phyloP scores from a whole-genome alignment of 2,113 vertebrate genomes.

The Echinops telfairi region DNA sequence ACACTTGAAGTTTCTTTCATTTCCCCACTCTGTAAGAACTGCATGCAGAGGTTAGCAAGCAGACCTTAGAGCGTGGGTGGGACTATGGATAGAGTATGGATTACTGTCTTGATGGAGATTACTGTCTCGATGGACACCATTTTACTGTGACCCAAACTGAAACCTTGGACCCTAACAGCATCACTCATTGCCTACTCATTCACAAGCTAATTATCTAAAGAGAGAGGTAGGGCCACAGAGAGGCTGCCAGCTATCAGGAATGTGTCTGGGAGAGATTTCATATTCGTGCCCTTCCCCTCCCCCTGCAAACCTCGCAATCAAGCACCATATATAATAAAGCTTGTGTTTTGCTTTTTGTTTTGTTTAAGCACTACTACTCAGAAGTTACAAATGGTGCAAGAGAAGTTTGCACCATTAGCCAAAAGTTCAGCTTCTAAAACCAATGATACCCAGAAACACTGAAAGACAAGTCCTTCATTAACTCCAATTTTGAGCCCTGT shows the following conservation, averaged over 20 bases:
- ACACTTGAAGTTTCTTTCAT: background rate
- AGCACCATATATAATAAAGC: background rate
- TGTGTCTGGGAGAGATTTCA: conserved; percentile 21
- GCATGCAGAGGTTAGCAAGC: background rate
- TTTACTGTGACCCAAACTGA: conserved; percentile 1
- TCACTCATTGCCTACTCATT: conserved; percentile 30
- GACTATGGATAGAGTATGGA: background rate
- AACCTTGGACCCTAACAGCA: background rate
- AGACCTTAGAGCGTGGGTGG: background rate
- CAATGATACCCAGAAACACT: background rate
- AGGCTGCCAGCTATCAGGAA: conserved; percentile 1
- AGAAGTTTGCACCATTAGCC: conserved; percentile 13
- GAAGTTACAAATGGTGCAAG: background rate
- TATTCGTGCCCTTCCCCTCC: background rate
- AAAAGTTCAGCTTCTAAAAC: background rate
- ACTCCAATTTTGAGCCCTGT: background rate
- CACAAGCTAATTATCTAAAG: conserved; percentile 42
- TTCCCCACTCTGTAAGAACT: conserved; percentile 18
- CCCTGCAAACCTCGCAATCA: background rate
- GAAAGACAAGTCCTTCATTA: background rate
- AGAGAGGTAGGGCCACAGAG: background rate
- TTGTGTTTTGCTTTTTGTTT: background rate
- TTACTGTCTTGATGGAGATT: background rate
- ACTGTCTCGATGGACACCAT: background rate
- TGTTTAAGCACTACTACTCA: background rate